phyloP scores from a whole-genome alignment of 2,888 invertebrate genomes.

The Synanthedon tipuliformis region DNA sequence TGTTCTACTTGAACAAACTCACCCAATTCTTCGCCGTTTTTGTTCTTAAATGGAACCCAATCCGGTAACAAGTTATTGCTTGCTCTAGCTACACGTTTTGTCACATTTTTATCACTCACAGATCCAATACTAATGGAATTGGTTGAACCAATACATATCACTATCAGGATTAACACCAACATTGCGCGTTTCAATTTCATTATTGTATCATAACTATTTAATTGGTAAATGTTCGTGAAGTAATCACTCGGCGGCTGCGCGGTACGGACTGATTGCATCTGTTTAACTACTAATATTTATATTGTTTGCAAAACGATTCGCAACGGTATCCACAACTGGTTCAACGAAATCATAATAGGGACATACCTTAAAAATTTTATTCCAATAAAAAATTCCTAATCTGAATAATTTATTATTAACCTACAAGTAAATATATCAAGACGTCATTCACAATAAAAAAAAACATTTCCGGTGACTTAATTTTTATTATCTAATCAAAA shows the following conservation, averaged over 20 bases:
- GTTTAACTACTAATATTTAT: slow-evolving; percentile 60
- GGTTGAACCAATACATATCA: slow-evolving; percentile 16
- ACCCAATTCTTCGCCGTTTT: slow-evolving; percentile 47
- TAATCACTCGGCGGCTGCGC: slow-evolving; percentile 35
- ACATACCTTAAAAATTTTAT: too few relatives aligned
- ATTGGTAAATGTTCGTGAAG: slow-evolving; percentile 5
- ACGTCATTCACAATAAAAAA: too few relatives aligned
- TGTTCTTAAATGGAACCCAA: slow-evolving; percentile 62
- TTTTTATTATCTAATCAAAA: too few relatives aligned
- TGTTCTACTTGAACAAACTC: slow-evolving; percentile 36
- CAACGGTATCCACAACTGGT: slow-evolving; percentile 26
- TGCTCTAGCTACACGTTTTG: slow-evolving; percentile 26
- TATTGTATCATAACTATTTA: slow-evolving; percentile 1
- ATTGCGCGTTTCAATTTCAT: not conserved
- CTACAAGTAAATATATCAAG: too few relatives aligned
- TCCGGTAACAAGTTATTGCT: slow-evolving; percentile 42
- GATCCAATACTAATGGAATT: slow-evolving; percentile 34
- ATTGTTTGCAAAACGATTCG: slow-evolving; percentile 61
- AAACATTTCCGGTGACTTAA: too few relatives aligned
- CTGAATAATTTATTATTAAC: too few relatives aligned
- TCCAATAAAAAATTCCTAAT: too few relatives aligned
- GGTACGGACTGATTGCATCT: slow-evolving; percentile 42
- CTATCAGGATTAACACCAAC: not conserved
- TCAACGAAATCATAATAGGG: slow-evolving; percentile 20
- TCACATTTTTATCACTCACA: slow-evolving; percentile 33